These are phyloP conservation scores for Natrix natrix DNA, from an alignment of 2,797 vertebrate species.

Conservation along the genomic window DNA sequence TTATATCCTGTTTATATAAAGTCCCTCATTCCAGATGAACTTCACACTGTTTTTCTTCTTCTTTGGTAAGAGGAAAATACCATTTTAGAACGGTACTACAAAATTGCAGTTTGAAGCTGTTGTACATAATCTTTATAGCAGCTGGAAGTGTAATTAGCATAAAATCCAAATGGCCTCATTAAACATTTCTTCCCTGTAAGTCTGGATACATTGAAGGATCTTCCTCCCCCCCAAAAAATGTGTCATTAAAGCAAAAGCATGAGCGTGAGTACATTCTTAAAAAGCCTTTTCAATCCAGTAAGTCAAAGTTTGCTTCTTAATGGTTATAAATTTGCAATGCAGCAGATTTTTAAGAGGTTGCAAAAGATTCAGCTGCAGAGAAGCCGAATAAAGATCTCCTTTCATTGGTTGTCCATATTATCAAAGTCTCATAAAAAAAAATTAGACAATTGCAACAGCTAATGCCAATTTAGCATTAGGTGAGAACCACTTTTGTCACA, in stretches of 20 bases:
- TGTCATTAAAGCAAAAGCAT: constrained; percentile 21
- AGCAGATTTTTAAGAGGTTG: constrained; percentile 41
- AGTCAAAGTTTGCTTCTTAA: constrained; percentile 25
- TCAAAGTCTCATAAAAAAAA: constrained; percentile 45
- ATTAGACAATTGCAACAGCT: constrained; percentile 27
- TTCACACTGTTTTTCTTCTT: neutral
- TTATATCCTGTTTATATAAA: constrained; percentile 32
- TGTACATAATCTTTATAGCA: constrained; percentile 59
- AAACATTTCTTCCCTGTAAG: constrained; percentile 46
- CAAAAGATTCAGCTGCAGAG: neutral
- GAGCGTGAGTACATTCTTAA: constrained; percentile 12
- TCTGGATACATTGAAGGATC: constrained; percentile 40
- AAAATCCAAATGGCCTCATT: constrained; percentile 52
- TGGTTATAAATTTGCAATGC: neutral
- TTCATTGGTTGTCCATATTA: constrained; percentile 36
- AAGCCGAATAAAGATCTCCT: constrained; percentile 14
- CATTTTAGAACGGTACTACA: constrained; percentile 40
- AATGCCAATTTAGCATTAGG: constrained; percentile 34
- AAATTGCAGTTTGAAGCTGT: constrained; percentile 42
- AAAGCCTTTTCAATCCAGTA: constrained; percentile 23
- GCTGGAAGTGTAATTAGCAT: constrained; percentile 65
- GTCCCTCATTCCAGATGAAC: constrained; percentile 39
- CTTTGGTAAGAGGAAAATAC: constrained; percentile 24
- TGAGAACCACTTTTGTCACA: neutral
- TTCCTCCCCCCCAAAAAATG: neutral